Base-by-base conservation (phyloP, 2,888 invertebrate genomes). In the Acrobasis repandana region DNA sequence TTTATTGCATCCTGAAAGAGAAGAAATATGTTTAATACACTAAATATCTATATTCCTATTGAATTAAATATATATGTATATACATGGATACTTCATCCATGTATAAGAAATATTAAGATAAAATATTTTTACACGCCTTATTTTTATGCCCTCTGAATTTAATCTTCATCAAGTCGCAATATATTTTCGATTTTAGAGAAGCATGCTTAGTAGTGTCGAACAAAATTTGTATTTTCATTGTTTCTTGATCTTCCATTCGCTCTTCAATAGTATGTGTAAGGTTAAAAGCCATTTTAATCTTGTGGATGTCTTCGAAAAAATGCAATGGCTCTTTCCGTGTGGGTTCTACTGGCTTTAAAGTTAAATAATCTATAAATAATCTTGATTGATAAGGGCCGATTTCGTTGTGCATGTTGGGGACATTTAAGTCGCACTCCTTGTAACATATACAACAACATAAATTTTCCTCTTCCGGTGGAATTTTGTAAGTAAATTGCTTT, bases 1-100 rank as follows among this genome's bases (percentile, higher is more conserved):
- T 92, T 92, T 56, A 96, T 89, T 63, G 88, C 89, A 73, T 95
- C 95, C 96, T 96, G 74, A 63, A 90, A 85, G 63, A 46, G 43
- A 57, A 54, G 50, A 58, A 52, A 46, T 28, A 38, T 14, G 2
- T 14, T 43, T 3, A 38, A 1, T 38, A 38, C 38, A 14, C 3
- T 38, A n/a, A 0, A 43, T 43, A 1, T 43, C 1, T 6, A 43
- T n/a, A 11, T 38, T 1, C 10, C 38, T 11, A 1, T 38, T 38
- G 10, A 11, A 14, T 3, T 38, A 11, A 11, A 38, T 10, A 6
- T 6, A n/a, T n/a, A n/a, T n/a, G n/a, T n/a, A n/a, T n/a, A n/a
- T n/a, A n/a, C n/a, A n/a, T n/a, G n/a, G n/a, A n/a, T n/a, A n/a
- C n/a, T n/a, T n/a, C n/a, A 43, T 43, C 6, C 11, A 14, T 43